Conservation (phyloP, 2,888 invertebrate genomes). For the Callyntrura sp. region DNA sequence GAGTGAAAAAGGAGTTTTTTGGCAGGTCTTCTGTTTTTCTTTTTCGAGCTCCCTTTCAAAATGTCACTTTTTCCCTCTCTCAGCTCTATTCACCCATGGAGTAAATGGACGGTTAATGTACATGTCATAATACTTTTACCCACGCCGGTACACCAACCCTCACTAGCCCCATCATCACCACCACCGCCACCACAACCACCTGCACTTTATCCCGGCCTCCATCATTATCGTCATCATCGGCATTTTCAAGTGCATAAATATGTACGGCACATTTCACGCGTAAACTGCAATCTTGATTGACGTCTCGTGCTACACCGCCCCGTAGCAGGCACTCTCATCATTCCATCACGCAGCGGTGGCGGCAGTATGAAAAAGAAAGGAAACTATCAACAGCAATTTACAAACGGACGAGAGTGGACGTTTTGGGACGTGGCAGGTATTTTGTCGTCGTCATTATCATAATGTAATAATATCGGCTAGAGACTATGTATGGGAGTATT, state of each 20-base stretch:
- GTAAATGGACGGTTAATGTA: constrained; percentile 17
- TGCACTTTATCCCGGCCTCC: neutral
- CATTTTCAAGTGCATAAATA: constrained; percentile 48
- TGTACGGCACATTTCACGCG: constrained; percentile 60
- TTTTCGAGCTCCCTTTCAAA: constrained; percentile 17
- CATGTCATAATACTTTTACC: neutral
- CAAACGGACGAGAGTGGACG: no score
- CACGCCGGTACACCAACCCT: no score
- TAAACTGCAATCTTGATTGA: constrained; percentile 69
- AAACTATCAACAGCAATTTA: no score
- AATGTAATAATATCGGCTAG: neutral
- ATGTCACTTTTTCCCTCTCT: constrained; percentile 30
- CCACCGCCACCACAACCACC: neutral
- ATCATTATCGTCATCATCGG: no score
- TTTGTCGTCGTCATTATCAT: constrained; percentile 13
- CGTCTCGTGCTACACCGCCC: constrained; percentile 67
- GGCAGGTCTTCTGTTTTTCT: constrained; percentile 6
- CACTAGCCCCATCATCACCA: no score
- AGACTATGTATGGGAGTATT: no score
- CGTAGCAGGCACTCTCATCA: neutral
- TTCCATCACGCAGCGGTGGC: no score
- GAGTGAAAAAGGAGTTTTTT: neutral
- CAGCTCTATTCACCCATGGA: constrained; percentile 15
- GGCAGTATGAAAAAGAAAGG: neutral
- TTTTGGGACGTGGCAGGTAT: no score